These are phyloP conservation scores for Hippopotamyrus pictus DNA, from an alignment of 2,797 vertebrate genomes.

Conservation along the genomic window DNA sequence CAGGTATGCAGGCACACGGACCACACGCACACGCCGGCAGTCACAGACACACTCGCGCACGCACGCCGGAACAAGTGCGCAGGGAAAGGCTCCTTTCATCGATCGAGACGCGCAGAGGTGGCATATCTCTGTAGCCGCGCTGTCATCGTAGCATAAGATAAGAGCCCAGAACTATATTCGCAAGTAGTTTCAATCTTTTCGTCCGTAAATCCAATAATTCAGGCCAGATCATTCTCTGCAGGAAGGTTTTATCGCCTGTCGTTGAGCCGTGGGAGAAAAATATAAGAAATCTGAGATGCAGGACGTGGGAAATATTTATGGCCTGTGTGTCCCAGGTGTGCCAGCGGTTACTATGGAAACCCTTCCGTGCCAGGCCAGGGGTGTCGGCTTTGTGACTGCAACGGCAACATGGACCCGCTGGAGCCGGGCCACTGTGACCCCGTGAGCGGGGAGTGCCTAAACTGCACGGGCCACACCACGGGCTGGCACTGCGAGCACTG, in stretches of 20 bases:
- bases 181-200: neutral
- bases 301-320: neutral
- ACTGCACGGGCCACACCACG: constrained; percentile 69
- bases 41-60: neutral
- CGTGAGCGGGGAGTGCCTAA: constrained; percentile 75
- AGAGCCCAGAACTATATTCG: neutral
- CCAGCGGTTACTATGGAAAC: constrained; percentile 81
- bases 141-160: neutral
- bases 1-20: constrained; percentile 59
- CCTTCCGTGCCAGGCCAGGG: constrained; percentile 66
- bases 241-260: neutral
- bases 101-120: neutral
- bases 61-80: neutral
- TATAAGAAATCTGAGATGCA: constrained; percentile 2
- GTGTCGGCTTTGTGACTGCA: constrained; percentile 76
- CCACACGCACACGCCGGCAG: neutral
- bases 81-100: neutral
- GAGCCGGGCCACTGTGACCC: constrained; percentile 73
- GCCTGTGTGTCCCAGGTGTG: constrained; percentile 66
- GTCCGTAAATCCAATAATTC: neutral
- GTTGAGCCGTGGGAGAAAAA: neutral
- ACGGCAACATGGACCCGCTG: constrained; percentile 65
- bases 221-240: neutral
- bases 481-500: constrained; percentile 80
- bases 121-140: neutral